These are phyloP conservation scores for Nesidiocoris tenuis DNA, from an alignment of 2,888 invertebrate genomes.

Conservation along the genomic window DNA sequence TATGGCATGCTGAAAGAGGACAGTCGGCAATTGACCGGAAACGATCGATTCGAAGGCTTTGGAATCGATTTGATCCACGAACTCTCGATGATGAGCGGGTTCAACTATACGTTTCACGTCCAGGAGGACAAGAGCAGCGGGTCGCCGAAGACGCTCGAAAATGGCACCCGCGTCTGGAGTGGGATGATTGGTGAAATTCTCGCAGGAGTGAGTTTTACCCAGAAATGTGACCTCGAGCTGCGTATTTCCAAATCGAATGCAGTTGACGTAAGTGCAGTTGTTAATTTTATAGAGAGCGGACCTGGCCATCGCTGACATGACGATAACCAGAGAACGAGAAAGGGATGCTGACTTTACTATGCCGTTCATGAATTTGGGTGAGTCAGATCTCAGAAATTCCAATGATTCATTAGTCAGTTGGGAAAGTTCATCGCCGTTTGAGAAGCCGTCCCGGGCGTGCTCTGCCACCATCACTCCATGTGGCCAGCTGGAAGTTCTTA, in stretches of 20 bases:
- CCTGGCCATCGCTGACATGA: slow-evolving; percentile 88
- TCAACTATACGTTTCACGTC: slow-evolving; percentile 60
- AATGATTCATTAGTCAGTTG: no score
- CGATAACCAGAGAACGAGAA: slow-evolving; percentile 83
- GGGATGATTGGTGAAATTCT: slow-evolving; percentile 56
- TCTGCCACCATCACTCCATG: no score
- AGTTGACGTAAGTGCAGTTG: background rate
- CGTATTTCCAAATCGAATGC: background rate
- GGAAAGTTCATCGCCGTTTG: no score
- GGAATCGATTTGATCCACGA: slow-evolving; percentile 65
- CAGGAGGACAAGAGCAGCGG: slow-evolving; percentile 49
- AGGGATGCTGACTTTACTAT: slow-evolving; percentile 90
- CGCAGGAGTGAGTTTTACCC: slow-evolving; percentile 53
- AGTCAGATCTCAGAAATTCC: slow-evolving; percentile 39
- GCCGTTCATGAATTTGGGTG: slow-evolving; percentile 89
- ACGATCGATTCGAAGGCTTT: slow-evolving; percentile 64
- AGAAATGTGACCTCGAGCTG: no score
- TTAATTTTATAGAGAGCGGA: slow-evolving; percentile 68
- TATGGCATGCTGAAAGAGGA: slow-evolving; percentile 64
- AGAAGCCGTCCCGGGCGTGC: no score
- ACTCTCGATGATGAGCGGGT: slow-evolving; percentile 60
- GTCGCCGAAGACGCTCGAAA: slow-evolving; percentile 54
- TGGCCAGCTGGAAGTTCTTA: background rate
- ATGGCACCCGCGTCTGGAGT: slow-evolving; percentile 52
- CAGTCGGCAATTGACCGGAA: slow-evolving; percentile 56